These are phyloP conservation scores for Galeruca laticollis DNA, from an alignment of 2,888 invertebrate genomes.

Conservation along the genomic window DNA sequence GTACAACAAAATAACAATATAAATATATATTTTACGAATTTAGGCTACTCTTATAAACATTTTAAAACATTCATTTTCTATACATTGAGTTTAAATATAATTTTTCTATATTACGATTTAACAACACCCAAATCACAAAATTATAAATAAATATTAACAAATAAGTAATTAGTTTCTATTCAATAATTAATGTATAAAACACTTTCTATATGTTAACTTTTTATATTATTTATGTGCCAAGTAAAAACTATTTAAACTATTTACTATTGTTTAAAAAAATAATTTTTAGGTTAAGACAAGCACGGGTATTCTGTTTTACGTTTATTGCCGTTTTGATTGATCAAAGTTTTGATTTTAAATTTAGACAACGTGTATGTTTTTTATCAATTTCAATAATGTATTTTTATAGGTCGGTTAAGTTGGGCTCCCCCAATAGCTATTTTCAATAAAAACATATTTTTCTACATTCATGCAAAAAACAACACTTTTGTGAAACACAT, in stretches of 20 bases:
- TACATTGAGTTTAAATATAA: conserved; percentile 37
- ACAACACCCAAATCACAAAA: conserved; percentile 38
- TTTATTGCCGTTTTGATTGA: no score
- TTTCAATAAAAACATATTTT: no score
- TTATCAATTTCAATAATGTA: no score
- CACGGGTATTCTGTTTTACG: no score
- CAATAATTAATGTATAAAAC: background rate
- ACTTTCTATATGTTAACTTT: conserved; percentile 8
- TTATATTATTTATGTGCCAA: background rate
- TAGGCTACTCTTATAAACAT: conserved; percentile 39
- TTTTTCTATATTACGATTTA: conserved; percentile 21
- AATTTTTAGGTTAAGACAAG: no score
- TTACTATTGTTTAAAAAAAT: no score
- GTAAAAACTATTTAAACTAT: background rate
- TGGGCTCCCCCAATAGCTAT: no score
- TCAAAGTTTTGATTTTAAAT: no score
- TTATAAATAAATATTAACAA: conserved; percentile 29
- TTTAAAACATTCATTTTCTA: conserved; percentile 43
- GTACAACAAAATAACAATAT: conserved; percentile 51
- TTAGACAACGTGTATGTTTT: no score
- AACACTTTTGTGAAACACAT: no score
- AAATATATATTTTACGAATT: conserved; percentile 47
- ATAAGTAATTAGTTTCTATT: conserved; percentile 11
- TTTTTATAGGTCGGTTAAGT: no score
- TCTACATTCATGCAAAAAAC: no score